These are phyloP conservation scores for Mormyrus proboscirostris DNA, from an alignment of 2,797 vertebrate genomes.

Conservation along the genomic window DNA sequence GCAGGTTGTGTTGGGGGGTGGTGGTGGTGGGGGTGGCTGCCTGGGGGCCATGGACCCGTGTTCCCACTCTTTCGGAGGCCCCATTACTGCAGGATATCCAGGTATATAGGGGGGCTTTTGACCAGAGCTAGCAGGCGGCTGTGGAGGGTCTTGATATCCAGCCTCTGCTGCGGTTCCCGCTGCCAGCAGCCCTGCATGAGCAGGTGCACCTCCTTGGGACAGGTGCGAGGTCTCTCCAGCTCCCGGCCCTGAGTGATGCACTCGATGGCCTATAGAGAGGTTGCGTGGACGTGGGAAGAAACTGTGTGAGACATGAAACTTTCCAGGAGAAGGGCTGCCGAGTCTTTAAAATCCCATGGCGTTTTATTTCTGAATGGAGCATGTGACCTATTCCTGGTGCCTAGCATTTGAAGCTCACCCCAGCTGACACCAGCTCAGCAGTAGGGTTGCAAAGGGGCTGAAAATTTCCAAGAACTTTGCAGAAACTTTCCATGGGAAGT, in stretches of 20 bases:
- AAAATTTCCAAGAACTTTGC: neutral
- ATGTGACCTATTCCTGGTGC: neutral
- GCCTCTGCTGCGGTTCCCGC: constrained; percentile 85
- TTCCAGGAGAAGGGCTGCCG: neutral
- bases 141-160: constrained; percentile 83
- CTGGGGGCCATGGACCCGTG: neutral
- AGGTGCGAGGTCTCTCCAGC: constrained; percentile 85
- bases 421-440: neutral
- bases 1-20: neutral
- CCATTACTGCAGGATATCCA: constrained; percentile 80
- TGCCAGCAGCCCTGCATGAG: constrained; percentile 98
- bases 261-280: constrained; percentile 75
- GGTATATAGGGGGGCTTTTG: constrained; percentile 80
- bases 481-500: neutral
- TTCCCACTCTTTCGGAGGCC: neutral
- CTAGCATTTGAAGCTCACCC: neutral
- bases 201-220: constrained; percentile 80
- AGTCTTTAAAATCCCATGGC: neutral
- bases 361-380: neutral
- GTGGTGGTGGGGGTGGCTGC: neutral
- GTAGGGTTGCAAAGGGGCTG: neutral
- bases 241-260: constrained; percentile 92
- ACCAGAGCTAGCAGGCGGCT: constrained; percentile 71
- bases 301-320: neutral
- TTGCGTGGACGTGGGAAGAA: neutral